A percentile compares a stretch with the other conserved stretches of the same genome.
phyloP scores from a whole-genome alignment of 2,113 vertebrate genomes.

The Butorides virescens region DNA sequence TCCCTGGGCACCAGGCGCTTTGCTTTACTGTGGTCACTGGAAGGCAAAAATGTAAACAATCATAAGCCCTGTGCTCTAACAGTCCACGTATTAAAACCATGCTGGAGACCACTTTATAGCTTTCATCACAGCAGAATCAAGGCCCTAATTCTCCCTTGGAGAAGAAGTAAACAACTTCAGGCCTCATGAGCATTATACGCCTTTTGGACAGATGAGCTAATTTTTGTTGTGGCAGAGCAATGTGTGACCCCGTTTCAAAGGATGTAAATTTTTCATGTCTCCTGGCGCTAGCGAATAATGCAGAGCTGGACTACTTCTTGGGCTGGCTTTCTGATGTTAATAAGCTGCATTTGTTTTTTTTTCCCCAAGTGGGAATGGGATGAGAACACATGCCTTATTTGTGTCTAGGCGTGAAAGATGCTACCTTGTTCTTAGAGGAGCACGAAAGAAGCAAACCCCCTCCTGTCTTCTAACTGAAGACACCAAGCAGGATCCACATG shows the following conservation, averaged over 20 bases:
- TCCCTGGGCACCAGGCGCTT: not conserved
- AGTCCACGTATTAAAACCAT: slow-evolving; percentile 1
- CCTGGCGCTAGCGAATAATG: not conserved
- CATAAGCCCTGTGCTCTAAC: not conserved
- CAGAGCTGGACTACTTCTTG: not conserved
- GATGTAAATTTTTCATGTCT: slow-evolving; percentile 18
- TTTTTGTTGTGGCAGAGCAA: slow-evolving; percentile 37
- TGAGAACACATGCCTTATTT: not conserved
- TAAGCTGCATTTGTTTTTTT: not conserved
- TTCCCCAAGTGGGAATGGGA: not conserved
- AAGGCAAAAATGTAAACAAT: slow-evolving; percentile 32
- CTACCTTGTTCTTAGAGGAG: not conserved
- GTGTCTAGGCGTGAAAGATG: not conserved
- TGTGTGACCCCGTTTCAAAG: slow-evolving; percentile 1
- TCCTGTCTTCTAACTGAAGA: not conserved
- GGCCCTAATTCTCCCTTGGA: slow-evolving; percentile 7
- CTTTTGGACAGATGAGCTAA: slow-evolving; percentile 41
- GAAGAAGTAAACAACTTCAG: slow-evolving; percentile 38
- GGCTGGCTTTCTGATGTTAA: not conserved
- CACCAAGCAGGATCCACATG: not conserved
- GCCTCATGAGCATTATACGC: slow-evolving; percentile 13
- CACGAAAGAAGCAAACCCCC: not conserved
- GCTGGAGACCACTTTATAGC: slow-evolving; percentile 20
- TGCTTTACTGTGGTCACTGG: not conserved
- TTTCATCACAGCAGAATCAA: not conserved